A percentile compares a stretch with the other conserved stretches of the same genome.
These are phyloP conservation scores for Cotesia congregata DNA, from an alignment of 2,888 invertebrate species.

Conservation along the genomic window DNA sequence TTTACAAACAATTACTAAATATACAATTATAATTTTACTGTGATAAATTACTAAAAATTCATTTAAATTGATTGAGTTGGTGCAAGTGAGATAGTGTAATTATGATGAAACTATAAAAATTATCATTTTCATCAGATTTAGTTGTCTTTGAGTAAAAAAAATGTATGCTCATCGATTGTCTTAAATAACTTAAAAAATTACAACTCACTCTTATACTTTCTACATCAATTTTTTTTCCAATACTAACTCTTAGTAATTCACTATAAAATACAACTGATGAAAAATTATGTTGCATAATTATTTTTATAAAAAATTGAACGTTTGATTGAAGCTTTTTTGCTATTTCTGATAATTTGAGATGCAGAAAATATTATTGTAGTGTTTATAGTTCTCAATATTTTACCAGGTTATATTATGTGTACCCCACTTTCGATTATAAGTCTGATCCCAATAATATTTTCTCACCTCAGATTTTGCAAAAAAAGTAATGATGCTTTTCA, in stretches of 20 bases:
- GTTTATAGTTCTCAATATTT: neutral
- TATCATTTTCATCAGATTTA: neutral
- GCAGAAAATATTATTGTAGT: neutral
- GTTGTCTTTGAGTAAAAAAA: neutral
- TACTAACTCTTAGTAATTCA: neutral
- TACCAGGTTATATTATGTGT: neutral
- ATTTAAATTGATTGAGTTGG: neutral
- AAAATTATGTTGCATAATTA: slow-evolving; percentile 25
- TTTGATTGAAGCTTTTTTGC: slow-evolving; percentile 18
- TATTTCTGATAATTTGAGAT: slow-evolving; percentile 12
- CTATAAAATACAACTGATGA: slow-evolving; percentile 5
- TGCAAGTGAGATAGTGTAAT: neutral
- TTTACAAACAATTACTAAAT: neutral
- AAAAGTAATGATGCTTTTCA: slow-evolving; percentile 14
- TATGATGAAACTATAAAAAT: neutral
- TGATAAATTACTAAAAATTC: slow-evolving; percentile 3
- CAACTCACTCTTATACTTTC: neutral
- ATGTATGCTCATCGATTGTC: neutral
- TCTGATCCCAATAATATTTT: neutral
- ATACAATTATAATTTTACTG: slow-evolving; percentile 9
- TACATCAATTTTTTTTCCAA: neutral
- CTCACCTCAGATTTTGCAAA: slow-evolving; percentile 8
- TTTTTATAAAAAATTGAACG: slow-evolving; percentile 26
- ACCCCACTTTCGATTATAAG: neutral
- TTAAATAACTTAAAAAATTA: neutral